These are phyloP conservation scores for Pseudomugil gertrudae DNA, from an alignment of 2,797 vertebrate genomes.

Conservation along the genomic window DNA sequence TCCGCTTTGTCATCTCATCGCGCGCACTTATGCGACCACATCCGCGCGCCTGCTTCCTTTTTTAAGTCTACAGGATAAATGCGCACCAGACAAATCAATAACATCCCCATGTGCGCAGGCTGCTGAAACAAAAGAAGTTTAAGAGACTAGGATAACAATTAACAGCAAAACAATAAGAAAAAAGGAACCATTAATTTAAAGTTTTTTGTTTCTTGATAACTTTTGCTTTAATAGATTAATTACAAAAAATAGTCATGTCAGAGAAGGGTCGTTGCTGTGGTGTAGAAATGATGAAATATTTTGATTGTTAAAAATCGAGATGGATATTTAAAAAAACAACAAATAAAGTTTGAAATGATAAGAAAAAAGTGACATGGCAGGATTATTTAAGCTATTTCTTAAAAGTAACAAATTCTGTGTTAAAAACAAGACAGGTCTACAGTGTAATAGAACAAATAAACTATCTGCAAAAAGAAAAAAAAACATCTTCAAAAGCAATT, in stretches of 20 bases:
- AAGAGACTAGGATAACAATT: background rate
- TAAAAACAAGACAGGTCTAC: conserved; percentile 35
- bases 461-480: conserved; percentile 57
- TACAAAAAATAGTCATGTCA: conserved; percentile 42
- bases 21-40: conserved; percentile 25
- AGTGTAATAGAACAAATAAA: conserved; percentile 62
- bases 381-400: conserved; percentile 26
- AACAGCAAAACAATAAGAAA: background rate
- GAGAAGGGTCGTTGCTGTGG: conserved; percentile 15
- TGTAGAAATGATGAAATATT: conserved; percentile 18
- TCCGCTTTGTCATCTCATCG: conserved; percentile 55
- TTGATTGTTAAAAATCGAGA: conserved; percentile 31
- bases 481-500: conserved; percentile 61
- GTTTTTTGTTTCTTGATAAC: conserved; percentile 46
- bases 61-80: background rate
- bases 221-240: conserved; percentile 45
- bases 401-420: conserved; percentile 30
- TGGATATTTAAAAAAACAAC: conserved; percentile 7
- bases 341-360: conserved; percentile 13
- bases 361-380: conserved; percentile 33
- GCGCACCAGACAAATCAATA: background rate
- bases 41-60: conserved; percentile 4
- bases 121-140: background rate
- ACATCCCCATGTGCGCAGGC: background rate
- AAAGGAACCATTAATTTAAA: conserved; percentile 9